Evolutionary conservation across 2,113 vertebrate genomes (phyloP).

Genomic region (Lophotis ruficrista): DNA sequence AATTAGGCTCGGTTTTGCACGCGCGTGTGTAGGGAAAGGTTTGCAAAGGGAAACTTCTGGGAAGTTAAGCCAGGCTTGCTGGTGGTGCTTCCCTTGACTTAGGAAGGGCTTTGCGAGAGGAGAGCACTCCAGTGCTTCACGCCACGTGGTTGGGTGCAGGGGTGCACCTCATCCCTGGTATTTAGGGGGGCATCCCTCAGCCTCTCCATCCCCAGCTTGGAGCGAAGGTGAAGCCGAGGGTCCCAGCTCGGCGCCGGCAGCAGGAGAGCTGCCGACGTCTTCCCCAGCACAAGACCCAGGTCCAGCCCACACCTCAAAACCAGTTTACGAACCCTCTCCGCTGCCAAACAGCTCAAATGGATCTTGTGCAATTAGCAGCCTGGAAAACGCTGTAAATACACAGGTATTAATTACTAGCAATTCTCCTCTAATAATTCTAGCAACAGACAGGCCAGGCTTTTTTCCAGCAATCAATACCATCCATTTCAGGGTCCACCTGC

Average conservation of each 20-base stretch:
- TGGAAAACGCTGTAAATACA: conserved; percentile 61
- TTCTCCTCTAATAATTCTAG: conserved; percentile 59
- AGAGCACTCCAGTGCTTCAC: not conserved
- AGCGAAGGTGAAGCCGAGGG: not conserved
- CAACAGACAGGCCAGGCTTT: conserved; percentile 55
- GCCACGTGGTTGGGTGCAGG: accelerated
- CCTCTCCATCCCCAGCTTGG: accelerated
- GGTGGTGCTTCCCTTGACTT: not conserved
- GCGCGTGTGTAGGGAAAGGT: not conserved
- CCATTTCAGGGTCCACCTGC: conserved; percentile 59
- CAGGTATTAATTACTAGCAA: conserved; percentile 73
- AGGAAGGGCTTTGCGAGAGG: not conserved
- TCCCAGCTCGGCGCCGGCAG: accelerated
- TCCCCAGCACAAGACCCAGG: accelerated
- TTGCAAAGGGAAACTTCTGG: not conserved
- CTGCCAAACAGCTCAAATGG: not conserved
- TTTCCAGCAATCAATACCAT: conserved; percentile 68
- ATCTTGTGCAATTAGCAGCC: conserved; percentile 50
- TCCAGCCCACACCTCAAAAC: not conserved
- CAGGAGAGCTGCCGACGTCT: too few relatives aligned
- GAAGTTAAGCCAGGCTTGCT: not conserved
- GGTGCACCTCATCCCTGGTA: not conserved
- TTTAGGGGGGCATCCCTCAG: not conserved
- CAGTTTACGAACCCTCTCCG: not conserved
- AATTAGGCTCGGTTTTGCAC: not conserved